Conservation (phyloP, 2,113 vertebrate genomes). For the Prunella fulvescens region DNA sequence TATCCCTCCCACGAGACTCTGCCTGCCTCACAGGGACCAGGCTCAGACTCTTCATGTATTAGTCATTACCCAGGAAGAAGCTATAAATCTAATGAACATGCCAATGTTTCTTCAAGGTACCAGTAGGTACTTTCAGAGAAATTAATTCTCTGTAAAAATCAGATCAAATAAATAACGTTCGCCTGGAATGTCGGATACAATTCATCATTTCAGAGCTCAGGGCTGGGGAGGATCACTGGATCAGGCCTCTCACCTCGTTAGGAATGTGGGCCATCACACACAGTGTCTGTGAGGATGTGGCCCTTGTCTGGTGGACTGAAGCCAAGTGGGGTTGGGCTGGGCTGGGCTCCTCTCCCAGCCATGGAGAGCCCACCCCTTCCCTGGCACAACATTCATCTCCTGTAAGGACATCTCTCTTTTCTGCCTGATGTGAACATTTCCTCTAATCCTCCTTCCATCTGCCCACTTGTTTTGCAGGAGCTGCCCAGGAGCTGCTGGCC, state of each 20-base stretch:
- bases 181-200: not conserved
- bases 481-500: not conserved
- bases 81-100: slow-evolving; percentile 2
- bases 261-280: not conserved
- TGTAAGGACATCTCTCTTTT: not conserved
- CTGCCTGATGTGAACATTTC: not conserved
- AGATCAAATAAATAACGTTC: slow-evolving; percentile 19
- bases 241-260: not conserved
- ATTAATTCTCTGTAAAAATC: slow-evolving; percentile 38
- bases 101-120: not conserved
- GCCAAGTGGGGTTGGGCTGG: not conserved
- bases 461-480: not conserved
- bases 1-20: not conserved
- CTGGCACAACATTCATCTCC: fast-evolving
- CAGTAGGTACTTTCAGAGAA: not conserved
- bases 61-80: slow-evolving; percentile 31
- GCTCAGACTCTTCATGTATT: slow-evolving; percentile 20
- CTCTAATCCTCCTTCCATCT: not conserved
- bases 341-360: not conserved
- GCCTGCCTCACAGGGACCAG: not conserved
- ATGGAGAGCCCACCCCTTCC: not conserved
- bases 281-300: fast-evolving
- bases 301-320: not conserved
- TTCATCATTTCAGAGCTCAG: not conserved
- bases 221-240: not conserved